Base-by-base conservation (phyloP, 2,888 invertebrate genomes). In the Andrena trimmerana region DNA sequence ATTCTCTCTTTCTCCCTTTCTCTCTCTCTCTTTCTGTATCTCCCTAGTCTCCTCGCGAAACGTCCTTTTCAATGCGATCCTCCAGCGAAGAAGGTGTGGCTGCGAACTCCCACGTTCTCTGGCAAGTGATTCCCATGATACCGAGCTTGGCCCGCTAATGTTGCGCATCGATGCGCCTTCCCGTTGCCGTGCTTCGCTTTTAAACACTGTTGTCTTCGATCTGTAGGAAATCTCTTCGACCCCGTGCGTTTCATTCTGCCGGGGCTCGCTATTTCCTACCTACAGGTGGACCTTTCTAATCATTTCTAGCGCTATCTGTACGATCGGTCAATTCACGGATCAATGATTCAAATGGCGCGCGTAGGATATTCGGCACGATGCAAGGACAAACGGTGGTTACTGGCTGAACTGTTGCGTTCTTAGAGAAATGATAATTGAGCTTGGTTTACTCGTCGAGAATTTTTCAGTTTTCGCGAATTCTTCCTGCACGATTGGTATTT, bases 21-120 rank as follows among this genome's bases (percentile, higher is more conserved):
- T 62, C 16, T 20, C 8, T 59, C n/a, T 50, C 52, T 72, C 80
- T 75, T 52, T 82, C 54, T 63, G 42, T 73, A 52, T 72, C 66
- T 54, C 16, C 13, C 10, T 52, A 48, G 27, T 20, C 73, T 50
- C 63, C 74, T 65, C 75, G 74, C 66, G 60, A 62, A 65, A 67
- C 68, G 69, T 84, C 81, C 72, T 80, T 83, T 80, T 84, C 78
- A 79, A 62, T 78, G 67, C 76, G 73, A 86, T 84, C 72, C 77
- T 71, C 74, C 79, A 62, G 57, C 63, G 65, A 80, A 29, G 81
- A 79, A 87, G 89, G 87, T 86, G 89, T 87, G 88, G 87, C 87
- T 33, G 69, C 54, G 36, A 70, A 89, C 88, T 89, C 87, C 88
- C 89, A 89, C 89, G 89, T 85, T 89, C 87, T 60, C 2, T 68